These are phyloP conservation scores for Hedychridium roseum DNA, from an alignment of 2,888 invertebrate genomes.

Conservation along the genomic window DNA sequence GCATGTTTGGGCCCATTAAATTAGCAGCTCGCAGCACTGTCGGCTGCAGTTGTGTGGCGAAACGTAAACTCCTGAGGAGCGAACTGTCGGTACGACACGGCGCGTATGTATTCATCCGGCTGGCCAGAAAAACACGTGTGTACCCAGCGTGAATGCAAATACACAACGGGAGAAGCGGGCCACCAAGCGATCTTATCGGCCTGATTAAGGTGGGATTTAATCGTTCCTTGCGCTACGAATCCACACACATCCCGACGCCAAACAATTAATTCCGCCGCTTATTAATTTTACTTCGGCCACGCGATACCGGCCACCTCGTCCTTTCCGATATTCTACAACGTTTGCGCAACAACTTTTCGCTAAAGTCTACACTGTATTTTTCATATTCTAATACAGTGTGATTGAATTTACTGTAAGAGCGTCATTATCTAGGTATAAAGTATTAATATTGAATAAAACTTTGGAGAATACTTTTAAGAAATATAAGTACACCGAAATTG, in stretches of 20 bases:
- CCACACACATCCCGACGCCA: constrained; percentile 19
- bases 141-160: constrained; percentile 29
- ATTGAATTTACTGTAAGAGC: too few relatives aligned
- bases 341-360: too few relatives aligned
- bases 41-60: constrained; percentile 14
- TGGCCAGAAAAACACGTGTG: constrained; percentile 7
- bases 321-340: too few relatives aligned
- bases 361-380: too few relatives aligned
- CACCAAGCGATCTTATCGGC: constrained; percentile 6
- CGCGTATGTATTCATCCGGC: constrained; percentile 6
- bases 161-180: constrained; percentile 21
- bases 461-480: too few relatives aligned
- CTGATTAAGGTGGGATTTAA: constrained; percentile 8
- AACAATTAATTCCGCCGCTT: constrained; percentile 40
- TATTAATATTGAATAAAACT: too few relatives aligned
- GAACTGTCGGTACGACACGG: not conserved
- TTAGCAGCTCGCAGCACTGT: constrained; percentile 32
- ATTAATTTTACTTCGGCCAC: constrained; percentile 36
- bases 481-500: too few relatives aligned
- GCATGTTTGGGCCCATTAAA: constrained; percentile 48
- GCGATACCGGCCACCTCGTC: constrained; percentile 9
- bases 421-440: too few relatives aligned
- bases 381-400: too few relatives aligned
- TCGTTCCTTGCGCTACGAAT: constrained; percentile 7
- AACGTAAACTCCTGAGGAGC: constrained; percentile 7